These are phyloP conservation scores for Oscheius sp. DNA, from an alignment of 2,888 invertebrate genomes.

Conservation along the genomic window DNA sequence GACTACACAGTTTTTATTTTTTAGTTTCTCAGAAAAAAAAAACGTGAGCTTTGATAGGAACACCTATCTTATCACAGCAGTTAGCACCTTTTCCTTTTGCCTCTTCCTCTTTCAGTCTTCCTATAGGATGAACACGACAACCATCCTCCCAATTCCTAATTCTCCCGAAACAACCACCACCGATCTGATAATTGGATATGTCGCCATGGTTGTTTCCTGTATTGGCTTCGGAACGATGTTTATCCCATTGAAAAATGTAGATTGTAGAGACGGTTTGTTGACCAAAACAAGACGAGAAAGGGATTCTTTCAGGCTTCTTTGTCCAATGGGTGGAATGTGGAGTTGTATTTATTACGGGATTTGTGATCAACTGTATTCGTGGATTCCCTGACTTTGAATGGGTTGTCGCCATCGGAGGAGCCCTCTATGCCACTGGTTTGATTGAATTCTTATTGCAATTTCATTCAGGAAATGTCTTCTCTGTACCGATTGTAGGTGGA, in stretches of 20 bases:
- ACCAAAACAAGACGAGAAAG: no score
- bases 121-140: background rate
- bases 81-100: slow-evolving; percentile 1
- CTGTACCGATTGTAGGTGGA: slow-evolving; percentile 63
- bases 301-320: slow-evolving; percentile 57
- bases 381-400: slow-evolving; percentile 61
- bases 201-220: slow-evolving; percentile 58
- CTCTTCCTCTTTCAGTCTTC: background rate
- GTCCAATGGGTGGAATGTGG: slow-evolving; percentile 67
- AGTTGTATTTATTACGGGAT: slow-evolving; percentile 62
- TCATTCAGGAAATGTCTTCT: slow-evolving; percentile 60
- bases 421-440: slow-evolving; percentile 63
- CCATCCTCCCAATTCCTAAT: background rate
- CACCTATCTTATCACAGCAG: background rate
- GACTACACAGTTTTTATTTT: background rate
- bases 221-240: slow-evolving; percentile 65
- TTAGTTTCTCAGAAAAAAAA: background rate
- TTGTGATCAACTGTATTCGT: slow-evolving; percentile 56
- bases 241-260: slow-evolving; percentile 54
- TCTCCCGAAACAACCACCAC: slow-evolving; percentile 5
- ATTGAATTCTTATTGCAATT: background rate
- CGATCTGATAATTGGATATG: slow-evolving; percentile 53
- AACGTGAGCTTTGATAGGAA: background rate
- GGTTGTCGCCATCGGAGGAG: slow-evolving; percentile 60
- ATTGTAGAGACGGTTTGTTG: slow-evolving; percentile 60